A percentile compares a stretch with the other conserved stretches of the same genome.
These are phyloP conservation scores for Malacosoma neustria DNA, from an alignment of 2,888 invertebrate genomes.

Conservation along the genomic window DNA sequence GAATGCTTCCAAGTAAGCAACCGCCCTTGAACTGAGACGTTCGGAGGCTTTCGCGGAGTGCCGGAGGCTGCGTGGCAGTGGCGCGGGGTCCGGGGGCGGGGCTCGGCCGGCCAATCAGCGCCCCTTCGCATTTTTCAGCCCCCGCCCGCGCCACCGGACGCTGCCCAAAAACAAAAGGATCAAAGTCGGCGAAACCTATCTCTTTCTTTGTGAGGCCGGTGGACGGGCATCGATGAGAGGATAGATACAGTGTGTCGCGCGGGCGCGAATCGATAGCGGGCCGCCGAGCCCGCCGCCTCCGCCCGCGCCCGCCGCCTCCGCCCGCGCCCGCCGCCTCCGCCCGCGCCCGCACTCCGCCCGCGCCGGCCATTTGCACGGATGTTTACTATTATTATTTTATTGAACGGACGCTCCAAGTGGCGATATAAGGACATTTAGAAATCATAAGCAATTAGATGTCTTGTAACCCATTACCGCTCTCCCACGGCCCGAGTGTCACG, in stretches of 20 bases:
- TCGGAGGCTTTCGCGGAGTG: constrained; percentile 32
- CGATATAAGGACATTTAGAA: constrained; percentile 64
- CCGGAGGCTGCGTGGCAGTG: constrained; percentile 30
- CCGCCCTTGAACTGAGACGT: constrained; percentile 67
- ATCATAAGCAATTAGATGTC: constrained; percentile 43
- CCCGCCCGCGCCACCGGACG: constrained; percentile 72
- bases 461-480: constrained; percentile 12
- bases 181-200: constrained; percentile 75
- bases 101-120: constrained; percentile 65
- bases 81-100: constrained; percentile 50
- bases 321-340: constrained; percentile 37
- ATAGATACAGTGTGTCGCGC: constrained; percentile 73
- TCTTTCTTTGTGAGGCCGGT: constrained; percentile 73
- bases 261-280: constrained; percentile 67
- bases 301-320: constrained; percentile 19
- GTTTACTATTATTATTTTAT: constrained; percentile 75
- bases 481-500: constrained; percentile 1
- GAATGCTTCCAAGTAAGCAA: constrained; percentile 40
- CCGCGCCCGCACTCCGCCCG: constrained; percentile 29
- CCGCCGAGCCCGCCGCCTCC: constrained; percentile 27
- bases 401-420: constrained; percentile 66
- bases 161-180: constrained; percentile 76
- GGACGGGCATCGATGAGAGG: constrained; percentile 72
- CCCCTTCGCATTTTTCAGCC: constrained; percentile 71
- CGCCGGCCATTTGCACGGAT: constrained; percentile 73